Evolutionary conservation across 2,113 vertebrate species (phyloP).

Genomic region (Dicaeum eximium): DNA sequence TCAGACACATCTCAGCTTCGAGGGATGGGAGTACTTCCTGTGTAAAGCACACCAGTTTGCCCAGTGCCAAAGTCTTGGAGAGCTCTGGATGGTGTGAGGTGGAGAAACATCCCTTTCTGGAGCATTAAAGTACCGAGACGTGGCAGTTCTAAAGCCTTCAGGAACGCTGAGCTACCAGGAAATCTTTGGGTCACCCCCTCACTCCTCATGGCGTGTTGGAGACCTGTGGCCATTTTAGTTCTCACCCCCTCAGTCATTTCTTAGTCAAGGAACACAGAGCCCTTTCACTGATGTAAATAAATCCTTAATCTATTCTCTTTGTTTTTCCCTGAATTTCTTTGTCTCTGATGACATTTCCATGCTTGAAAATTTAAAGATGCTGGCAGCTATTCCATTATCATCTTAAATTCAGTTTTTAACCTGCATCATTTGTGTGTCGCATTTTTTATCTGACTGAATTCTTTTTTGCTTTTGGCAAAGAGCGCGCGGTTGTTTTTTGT

Average conservation of each 20-base stretch:
- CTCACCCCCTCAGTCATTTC: not conserved
- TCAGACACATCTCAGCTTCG: rapidly evolving
- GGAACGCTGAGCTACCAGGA: not conserved
- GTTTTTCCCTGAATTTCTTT: constrained; percentile 43
- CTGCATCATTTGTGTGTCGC: constrained; percentile 4
- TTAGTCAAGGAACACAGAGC: not conserved
- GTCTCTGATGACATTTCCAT: constrained; percentile 51
- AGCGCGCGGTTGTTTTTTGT: not conserved
- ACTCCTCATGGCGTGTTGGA: rapidly evolving
- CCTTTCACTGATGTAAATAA: not conserved
- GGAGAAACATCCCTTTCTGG: not conserved
- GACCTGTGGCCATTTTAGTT: not conserved
- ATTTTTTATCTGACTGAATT: constrained; percentile 36
- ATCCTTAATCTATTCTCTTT: constrained; percentile 43
- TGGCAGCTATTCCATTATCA: constrained; percentile 47
- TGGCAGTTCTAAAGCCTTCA: not conserved
- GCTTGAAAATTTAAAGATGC: constrained; percentile 37
- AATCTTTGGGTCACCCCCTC: not conserved
- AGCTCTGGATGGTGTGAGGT: not conserved
- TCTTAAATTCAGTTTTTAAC: constrained; percentile 46
- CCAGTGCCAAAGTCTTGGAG: not conserved
- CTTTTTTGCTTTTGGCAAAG: constrained; percentile 49
- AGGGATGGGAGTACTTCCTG: rapidly evolving
- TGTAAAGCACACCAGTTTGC: not conserved
- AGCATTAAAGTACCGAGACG: rapidly evolving